These are phyloP conservation scores for Phrynosoma platyrhinos DNA, from an alignment of 2,113 vertebrate species.

Conservation along the genomic window DNA sequence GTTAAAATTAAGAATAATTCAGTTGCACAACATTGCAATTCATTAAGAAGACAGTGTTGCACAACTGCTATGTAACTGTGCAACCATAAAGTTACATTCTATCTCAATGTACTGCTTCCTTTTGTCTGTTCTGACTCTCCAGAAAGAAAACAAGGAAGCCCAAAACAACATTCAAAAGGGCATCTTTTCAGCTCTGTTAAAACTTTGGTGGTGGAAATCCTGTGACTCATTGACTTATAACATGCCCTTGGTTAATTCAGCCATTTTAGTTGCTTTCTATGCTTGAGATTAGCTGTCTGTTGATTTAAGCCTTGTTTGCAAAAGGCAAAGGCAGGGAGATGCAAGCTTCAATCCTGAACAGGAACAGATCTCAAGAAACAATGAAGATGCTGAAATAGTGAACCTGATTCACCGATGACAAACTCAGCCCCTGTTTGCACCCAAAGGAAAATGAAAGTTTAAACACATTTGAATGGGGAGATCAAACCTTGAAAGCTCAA, in stretches of 20 bases:
- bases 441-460: conserved; percentile 3
- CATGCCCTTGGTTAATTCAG: conserved; percentile 19
- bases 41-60: too few relatives aligned
- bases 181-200: conserved; percentile 34
- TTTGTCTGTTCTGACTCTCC: background rate
- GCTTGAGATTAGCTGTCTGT: conserved; percentile 64
- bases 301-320: conserved; percentile 65
- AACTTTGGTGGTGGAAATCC: conserved; percentile 31
- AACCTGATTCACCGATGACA: background rate
- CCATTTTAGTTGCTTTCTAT: conserved; percentile 53
- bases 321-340: conserved; percentile 31
- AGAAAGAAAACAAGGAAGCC: background rate
- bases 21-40: too few relatives aligned
- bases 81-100: background rate
- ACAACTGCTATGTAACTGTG: too few relatives aligned
- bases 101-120: background rate
- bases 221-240: conserved; percentile 26
- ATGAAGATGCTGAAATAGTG: conserved; percentile 1
- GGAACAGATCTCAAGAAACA: conserved; percentile 32
- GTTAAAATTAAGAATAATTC: too few relatives aligned
- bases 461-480: background rate
- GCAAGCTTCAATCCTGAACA: conserved; percentile 37
- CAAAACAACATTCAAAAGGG: conserved; percentile 33
- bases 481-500: background rate
- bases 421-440: background rate